Evolutionary conservation across 1,140 invertebrate genomes (phyloP).

Genomic region (Pomacea maculata): DNA sequence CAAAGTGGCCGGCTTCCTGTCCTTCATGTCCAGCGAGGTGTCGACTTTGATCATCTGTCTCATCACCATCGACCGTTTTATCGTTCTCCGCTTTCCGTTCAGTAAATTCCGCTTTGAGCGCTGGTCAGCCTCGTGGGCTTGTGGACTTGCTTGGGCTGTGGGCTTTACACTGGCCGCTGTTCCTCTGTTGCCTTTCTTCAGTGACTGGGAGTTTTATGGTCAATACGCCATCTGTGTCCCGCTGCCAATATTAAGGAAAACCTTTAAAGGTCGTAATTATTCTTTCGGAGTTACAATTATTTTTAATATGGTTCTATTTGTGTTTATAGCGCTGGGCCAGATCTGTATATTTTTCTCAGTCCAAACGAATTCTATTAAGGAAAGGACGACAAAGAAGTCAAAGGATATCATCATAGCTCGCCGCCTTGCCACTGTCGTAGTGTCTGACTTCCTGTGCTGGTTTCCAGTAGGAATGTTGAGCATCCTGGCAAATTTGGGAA

Average conservation of each 20-base stretch:
- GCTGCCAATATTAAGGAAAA: constrained; percentile 31
- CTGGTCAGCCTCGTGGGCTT: not conserved
- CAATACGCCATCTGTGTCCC: constrained; percentile 35
- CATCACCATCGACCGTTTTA: constrained; percentile 49
- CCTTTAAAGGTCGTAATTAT: constrained; percentile 31
- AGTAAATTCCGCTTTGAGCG: constrained; percentile 28
- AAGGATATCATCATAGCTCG: constrained; percentile 31
- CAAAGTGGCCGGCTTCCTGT: constrained; percentile 44
- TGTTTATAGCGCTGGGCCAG: constrained; percentile 34
- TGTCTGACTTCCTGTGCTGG: constrained; percentile 33
- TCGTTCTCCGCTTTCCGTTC: constrained; percentile 47
- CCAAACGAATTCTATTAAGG: constrained; percentile 6
- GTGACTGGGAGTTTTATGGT: constrained; percentile 33
- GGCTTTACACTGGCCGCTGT: constrained; percentile 24
- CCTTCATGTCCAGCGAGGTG: constrained; percentile 44
- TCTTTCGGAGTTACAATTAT: constrained; percentile 33
- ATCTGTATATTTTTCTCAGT: constrained; percentile 30
- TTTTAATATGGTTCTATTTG: constrained; percentile 34
- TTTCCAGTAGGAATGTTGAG: constrained; percentile 23
- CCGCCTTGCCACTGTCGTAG: constrained; percentile 25
- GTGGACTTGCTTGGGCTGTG: constrained; percentile 22
- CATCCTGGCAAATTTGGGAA: constrained; percentile 28
- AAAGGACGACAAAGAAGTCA: not conserved
- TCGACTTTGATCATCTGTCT: constrained; percentile 46
- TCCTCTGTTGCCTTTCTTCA: constrained; percentile 7